phyloP scores from a whole-genome alignment of 2,888 invertebrate species.

The Acanthosepion pharaonis region DNA sequence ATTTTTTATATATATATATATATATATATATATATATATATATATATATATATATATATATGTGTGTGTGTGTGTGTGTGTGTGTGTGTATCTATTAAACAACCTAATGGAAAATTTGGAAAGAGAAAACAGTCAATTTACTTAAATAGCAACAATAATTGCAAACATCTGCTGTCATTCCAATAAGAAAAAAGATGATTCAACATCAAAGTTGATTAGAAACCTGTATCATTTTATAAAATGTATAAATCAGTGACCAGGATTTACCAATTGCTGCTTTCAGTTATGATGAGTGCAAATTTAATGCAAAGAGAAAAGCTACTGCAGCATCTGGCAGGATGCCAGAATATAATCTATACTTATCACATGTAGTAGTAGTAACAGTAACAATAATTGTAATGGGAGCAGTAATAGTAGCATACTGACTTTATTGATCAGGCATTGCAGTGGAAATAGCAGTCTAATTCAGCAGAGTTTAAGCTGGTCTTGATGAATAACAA shows the following conservation, averaged over 20 bases:
- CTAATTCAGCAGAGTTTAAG: conserved; percentile 4
- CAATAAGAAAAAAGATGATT: background rate
- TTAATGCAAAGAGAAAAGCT: background rate
- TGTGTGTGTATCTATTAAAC: too few species aligned
- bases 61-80: too few species aligned
- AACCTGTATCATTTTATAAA: background rate
- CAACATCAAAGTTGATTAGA: background rate
- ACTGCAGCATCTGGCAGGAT: conserved; percentile 33
- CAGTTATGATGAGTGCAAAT: background rate
- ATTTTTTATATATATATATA: too few species aligned
- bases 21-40: too few species aligned
- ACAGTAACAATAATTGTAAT: background rate
- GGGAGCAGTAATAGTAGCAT: conserved; percentile 25
- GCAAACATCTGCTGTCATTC: background rate
- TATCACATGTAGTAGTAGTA: background rate
- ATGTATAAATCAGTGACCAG: background rate
- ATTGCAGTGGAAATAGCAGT: conserved; percentile 18
- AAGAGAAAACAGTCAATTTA: too few species aligned
- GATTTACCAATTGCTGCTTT: background rate
- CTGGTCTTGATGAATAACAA: background rate
- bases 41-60: too few species aligned
- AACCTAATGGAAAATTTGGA: too few species aligned
- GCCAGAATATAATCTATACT: conserved; percentile 22
- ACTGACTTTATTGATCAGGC: conserved; percentile 10
- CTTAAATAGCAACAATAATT: background rate